Evolutionary conservation across 2,888 invertebrate species (phyloP).

Genomic region (Carcina quercana): DNA sequence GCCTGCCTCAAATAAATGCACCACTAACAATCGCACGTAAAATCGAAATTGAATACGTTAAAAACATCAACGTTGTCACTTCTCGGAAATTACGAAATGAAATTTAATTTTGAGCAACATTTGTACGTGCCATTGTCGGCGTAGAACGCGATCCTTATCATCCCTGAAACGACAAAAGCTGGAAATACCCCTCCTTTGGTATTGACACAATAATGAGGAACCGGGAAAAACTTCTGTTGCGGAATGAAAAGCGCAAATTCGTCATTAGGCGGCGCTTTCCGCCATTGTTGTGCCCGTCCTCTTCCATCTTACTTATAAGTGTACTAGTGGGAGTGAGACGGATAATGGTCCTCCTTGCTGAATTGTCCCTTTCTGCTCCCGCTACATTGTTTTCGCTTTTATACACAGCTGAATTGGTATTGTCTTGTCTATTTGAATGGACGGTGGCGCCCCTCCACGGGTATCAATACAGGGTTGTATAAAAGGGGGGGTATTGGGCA

Average conservation of each 20-base stretch:
- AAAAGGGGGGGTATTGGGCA: slow-evolving; percentile 69
- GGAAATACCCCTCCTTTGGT: slow-evolving; percentile 57
- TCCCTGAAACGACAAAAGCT: slow-evolving; percentile 50
- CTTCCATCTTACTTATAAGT: slow-evolving; percentile 25
- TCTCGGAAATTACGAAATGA: slow-evolving; percentile 18
- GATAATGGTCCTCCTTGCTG: slow-evolving; percentile 61
- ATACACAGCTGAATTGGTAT: slow-evolving; percentile 70
- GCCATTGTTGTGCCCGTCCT: slow-evolving; percentile 60
- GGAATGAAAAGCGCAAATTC: slow-evolving; percentile 76
- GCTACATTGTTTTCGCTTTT: slow-evolving; percentile 75
- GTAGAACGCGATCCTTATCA: slow-evolving; percentile 63
- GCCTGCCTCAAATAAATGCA: no score
- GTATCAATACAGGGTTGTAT: slow-evolving; percentile 68
- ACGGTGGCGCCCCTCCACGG: slow-evolving; percentile 70
- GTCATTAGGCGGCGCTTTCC: slow-evolving; percentile 74
- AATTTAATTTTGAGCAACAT: slow-evolving; percentile 25
- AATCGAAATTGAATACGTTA: not conserved
- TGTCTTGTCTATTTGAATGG: slow-evolving; percentile 73
- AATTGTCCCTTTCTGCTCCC: slow-evolving; percentile 75
- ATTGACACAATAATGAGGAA: slow-evolving; percentile 70
- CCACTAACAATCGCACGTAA: no score
- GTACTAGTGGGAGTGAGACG: slow-evolving; percentile 41
- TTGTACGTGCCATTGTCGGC: slow-evolving; percentile 41
- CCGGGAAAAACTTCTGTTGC: slow-evolving; percentile 74
- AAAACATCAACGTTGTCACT: slow-evolving; percentile 11